Percentiles rank a stretch among this genome's conserved stretches.
phyloP scores from a whole-genome alignment of 2,113 vertebrate genomes.

The Mesoclemmys tuberculata region DNA sequence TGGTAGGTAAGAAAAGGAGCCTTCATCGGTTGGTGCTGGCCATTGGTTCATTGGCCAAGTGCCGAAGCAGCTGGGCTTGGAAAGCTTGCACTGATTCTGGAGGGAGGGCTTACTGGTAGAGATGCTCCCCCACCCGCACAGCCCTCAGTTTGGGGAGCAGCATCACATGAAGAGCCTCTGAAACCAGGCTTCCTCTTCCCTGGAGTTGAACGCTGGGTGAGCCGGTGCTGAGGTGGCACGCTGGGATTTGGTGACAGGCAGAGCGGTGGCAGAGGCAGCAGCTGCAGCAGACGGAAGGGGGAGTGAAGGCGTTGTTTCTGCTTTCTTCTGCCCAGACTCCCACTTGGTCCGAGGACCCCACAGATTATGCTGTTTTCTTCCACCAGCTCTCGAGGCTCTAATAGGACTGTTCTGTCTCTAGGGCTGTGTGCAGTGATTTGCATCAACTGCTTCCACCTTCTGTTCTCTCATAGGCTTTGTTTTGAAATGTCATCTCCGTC shows the following conservation, averaged over 20 bases:
- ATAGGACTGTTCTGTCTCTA: neutral
- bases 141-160: neutral
- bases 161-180: neutral
- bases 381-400: neutral
- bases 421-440: neutral
- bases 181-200: neutral
- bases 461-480: neutral
- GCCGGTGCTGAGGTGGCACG: neutral
- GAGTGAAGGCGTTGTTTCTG: conserved; percentile 36
- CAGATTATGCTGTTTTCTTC: neutral
- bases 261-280: neutral
- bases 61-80: too few relatives aligned
- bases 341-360: neutral
- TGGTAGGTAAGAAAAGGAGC: neutral
- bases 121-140: neutral
- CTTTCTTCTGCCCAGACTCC: neutral
- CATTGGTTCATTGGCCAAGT: too few relatives aligned
- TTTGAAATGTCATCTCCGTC: neutral
- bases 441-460: neutral
- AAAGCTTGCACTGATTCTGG: neutral
- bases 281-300: neutral
- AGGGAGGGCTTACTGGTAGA: neutral
- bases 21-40: neutral
- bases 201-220: neutral
- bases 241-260: neutral